Conservation (phyloP, 2,888 invertebrate genomes). For the Stramonita haemastoma region DNA sequence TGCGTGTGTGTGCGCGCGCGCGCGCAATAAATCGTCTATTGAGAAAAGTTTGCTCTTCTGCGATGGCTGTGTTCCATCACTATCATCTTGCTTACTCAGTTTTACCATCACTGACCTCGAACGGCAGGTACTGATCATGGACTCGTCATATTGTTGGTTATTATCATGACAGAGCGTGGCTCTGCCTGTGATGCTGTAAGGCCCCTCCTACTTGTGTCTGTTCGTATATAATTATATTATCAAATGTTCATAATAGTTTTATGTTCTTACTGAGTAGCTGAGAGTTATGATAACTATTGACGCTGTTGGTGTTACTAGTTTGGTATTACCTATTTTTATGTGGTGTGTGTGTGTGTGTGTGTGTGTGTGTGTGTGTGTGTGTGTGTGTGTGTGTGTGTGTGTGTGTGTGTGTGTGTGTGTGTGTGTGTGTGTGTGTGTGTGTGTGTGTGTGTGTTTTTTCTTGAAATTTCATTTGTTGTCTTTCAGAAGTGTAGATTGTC, state of each 20-base stretch:
- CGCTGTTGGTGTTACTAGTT: not conserved
- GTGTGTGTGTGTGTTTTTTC: too few species aligned
- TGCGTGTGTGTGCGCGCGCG: not conserved
- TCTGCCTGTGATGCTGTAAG: too few species aligned
- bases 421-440: conserved; percentile 22
- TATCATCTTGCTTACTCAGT: not conserved
- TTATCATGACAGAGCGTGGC: too few species aligned
- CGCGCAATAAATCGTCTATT: not conserved
- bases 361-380: not conserved
- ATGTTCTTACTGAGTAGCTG: too few species aligned
- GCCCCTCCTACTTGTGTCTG: too few species aligned
- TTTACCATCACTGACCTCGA: not conserved
- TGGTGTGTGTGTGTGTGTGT: too few species aligned
- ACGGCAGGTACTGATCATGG: not conserved
- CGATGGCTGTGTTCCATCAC: not conserved
- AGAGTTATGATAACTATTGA: too few species aligned
- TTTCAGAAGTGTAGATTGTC: too few species aligned
- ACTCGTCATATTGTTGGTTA: not conserved
- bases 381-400: not conserved
- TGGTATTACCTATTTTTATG: not conserved
- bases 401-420: not conserved
- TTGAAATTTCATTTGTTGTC: too few species aligned
- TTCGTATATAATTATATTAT: too few species aligned
- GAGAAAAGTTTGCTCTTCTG: not conserved
- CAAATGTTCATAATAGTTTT: too few species aligned